Conservation (phyloP, 2,113 vertebrate genomes). For the Myiopsitta monachus region DNA sequence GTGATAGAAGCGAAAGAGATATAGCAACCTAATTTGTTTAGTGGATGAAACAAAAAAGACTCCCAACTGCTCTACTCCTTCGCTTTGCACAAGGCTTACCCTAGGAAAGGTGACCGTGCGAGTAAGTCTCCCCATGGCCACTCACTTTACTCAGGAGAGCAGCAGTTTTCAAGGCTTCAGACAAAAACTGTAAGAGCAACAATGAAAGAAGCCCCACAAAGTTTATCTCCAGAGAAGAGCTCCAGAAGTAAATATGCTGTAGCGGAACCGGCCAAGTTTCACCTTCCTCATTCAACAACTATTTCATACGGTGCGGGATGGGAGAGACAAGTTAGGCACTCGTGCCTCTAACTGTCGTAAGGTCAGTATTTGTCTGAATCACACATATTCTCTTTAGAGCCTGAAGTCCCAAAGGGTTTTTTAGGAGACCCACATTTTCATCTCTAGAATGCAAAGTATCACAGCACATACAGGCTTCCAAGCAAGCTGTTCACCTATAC, state of each 20-base stretch:
- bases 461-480: background rate
- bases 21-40: background rate
- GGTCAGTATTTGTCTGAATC: background rate
- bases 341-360: background rate
- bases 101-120: background rate
- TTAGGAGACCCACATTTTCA: background rate
- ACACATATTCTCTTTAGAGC: background rate
- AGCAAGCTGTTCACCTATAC: background rate
- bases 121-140: background rate
- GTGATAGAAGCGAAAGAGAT: background rate
- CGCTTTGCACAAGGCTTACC: background rate
- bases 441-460: background rate
- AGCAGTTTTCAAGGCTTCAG: background rate
- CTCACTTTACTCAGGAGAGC: background rate
- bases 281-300: background rate
- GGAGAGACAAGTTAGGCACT: background rate
- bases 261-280: background rate
- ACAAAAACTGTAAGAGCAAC: background rate
- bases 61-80: background rate
- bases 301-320: background rate
- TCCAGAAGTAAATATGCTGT: background rate
- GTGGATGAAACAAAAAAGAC: background rate
- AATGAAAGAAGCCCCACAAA: background rate
- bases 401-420: background rate
- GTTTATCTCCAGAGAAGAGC: background rate